phyloP scores from a whole-genome alignment of 2,113 vertebrate genomes.

The Elephantulus edwardii region DNA sequence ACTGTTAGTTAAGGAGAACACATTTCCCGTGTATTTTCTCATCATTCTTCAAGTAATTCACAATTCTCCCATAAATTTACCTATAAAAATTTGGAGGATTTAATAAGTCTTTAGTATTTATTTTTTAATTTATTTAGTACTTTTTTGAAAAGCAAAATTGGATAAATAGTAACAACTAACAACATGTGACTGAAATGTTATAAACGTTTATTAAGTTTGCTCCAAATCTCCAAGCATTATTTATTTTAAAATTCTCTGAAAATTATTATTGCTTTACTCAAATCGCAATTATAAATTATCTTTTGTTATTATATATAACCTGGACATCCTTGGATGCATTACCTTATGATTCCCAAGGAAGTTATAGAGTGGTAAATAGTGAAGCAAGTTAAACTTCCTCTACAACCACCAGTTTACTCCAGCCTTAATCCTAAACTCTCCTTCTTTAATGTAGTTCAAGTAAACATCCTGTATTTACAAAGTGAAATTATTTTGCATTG shows the following conservation, averaged over 20 bases:
- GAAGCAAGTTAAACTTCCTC: constrained; percentile 65
- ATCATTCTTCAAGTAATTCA: background rate
- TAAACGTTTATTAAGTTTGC: background rate
- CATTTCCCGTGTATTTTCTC: background rate
- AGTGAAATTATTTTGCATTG: background rate
- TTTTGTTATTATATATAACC: constrained; percentile 32
- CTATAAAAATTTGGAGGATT: background rate
- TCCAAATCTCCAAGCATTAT: background rate
- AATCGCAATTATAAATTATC: background rate
- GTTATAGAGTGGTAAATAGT: constrained; percentile 27
- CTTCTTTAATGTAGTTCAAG: background rate
- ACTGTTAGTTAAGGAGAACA: constrained; percentile 9
- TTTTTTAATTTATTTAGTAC: no score
- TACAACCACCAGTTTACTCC: background rate
- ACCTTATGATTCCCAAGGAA: constrained; percentile 38
- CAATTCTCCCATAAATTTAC: background rate
- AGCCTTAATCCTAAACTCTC: background rate
- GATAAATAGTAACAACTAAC: background rate
- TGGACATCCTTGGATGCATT: constrained; percentile 50
- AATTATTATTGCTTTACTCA: constrained; percentile 3
- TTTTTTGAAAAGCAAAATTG: background rate
- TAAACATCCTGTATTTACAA: background rate
- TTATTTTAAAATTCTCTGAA: background rate
- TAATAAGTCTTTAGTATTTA: background rate
- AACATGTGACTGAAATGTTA: background rate